phyloP scores from a whole-genome alignment of 2,797 vertebrate genomes.

The Hapalemur alaotrensis region DNA sequence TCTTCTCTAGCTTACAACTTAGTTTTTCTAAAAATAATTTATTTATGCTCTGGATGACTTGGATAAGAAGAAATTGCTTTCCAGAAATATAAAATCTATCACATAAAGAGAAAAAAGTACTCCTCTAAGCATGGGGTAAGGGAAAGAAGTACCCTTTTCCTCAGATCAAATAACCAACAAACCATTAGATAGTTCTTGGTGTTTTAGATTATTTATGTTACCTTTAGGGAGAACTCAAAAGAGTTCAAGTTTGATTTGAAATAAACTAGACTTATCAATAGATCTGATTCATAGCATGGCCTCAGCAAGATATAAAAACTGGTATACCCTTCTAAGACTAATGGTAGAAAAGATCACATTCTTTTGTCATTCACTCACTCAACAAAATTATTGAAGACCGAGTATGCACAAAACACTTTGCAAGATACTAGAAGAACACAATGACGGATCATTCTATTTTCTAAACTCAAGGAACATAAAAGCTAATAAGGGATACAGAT shows the following conservation, averaged over 20 bases:
- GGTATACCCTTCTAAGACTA: neutral
- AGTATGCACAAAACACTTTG: neutral
- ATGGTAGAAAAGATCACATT: neutral
- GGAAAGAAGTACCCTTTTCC: neutral
- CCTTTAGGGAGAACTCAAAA: neutral
- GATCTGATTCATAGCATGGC: neutral
- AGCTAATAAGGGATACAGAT: neutral
- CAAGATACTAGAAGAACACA: neutral
- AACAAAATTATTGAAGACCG: neutral
- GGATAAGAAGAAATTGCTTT: constrained; percentile 25
- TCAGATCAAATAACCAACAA: constrained; percentile 13
- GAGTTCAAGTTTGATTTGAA: constrained; percentile 17
- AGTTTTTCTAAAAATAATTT: constrained; percentile 45
- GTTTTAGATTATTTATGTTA: neutral
- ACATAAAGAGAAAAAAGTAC: neutral
- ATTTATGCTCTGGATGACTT: constrained; percentile 30
- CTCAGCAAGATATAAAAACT: neutral
- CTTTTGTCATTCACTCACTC: neutral
- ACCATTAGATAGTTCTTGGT: neutral
- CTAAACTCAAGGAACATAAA: neutral
- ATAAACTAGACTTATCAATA: neutral
- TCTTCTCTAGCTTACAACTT: constrained; percentile 11
- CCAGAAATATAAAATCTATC: constrained; percentile 41
- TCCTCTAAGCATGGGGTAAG: neutral
- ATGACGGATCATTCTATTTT: neutral